Conservation (phyloP, 2,113 vertebrate genomes). For the Melanerpes formicivorus region DNA sequence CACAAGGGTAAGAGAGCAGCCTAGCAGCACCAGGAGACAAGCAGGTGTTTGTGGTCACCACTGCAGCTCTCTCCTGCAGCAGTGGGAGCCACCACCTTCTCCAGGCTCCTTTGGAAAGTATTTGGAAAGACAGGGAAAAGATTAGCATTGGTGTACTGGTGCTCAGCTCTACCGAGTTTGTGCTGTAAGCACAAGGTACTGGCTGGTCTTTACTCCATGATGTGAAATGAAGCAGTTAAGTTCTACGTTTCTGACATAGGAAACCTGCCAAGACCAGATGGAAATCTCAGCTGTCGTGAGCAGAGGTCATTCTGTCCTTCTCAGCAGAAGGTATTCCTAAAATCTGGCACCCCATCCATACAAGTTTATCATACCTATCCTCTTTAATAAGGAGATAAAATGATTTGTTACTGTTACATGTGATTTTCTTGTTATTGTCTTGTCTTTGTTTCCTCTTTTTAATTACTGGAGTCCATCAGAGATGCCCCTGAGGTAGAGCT, state of each 20-base stretch:
- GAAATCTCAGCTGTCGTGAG: slow-evolving; percentile 38
- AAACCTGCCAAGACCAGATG: slow-evolving; percentile 57
- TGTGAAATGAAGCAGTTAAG: neutral
- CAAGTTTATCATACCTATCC: neutral
- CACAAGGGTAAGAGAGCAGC: neutral
- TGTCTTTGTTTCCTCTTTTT: neutral
- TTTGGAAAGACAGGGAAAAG: neutral
- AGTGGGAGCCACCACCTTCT: neutral
- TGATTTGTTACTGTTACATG: neutral
- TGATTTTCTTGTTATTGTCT: neutral
- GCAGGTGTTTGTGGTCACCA: neutral
- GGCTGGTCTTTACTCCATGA: neutral
- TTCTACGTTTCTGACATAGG: neutral
- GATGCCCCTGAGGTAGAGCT: neutral
- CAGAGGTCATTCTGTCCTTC: slow-evolving; percentile 47
- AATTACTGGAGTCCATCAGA: neutral
- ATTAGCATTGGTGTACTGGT: rapidly evolving
- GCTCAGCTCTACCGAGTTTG: neutral
- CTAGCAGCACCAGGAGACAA: rapidly evolving
- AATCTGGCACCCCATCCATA: neutral
- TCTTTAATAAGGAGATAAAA: neutral
- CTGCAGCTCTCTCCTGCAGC: neutral
- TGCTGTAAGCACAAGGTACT: neutral
- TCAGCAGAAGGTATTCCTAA: neutral
- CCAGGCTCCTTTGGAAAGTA: neutral